Evolutionary conservation across 2,113 vertebrate species (phyloP).

Genomic region (Symphodus melops): DNA sequence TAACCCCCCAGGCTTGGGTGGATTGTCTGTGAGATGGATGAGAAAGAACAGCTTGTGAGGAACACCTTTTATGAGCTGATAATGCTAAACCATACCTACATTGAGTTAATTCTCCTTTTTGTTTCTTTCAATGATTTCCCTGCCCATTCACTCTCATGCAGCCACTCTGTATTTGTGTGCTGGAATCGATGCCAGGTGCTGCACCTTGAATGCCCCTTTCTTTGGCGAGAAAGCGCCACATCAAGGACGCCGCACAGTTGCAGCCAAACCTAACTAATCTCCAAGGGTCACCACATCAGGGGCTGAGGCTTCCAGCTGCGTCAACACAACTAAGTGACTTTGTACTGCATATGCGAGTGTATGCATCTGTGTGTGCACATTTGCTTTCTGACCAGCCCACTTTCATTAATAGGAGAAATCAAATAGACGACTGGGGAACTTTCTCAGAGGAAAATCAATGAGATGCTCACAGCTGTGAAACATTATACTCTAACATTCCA

Average conservation of each 20-base stretch:
- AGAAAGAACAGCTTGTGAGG: conserved; percentile 65
- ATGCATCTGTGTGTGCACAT: conserved; percentile 13
- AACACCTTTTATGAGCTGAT: conserved; percentile 65
- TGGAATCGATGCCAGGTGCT: conserved; percentile 78
- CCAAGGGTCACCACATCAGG: conserved; percentile 67
- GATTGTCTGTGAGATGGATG: conserved; percentile 44
- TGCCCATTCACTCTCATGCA: conserved; percentile 67
- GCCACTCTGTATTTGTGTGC: conserved; percentile 62
- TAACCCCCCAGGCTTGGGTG: conserved; percentile 33
- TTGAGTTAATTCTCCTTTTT: conserved; percentile 48
- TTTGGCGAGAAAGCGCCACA: conserved; percentile 67
- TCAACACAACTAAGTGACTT: conserved; percentile 74
- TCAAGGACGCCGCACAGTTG: conserved; percentile 73
- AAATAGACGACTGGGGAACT: conserved; percentile 39
- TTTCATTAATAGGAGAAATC: conserved; percentile 49
- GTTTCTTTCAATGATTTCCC: conserved; percentile 20
- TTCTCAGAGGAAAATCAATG: conserved; percentile 17
- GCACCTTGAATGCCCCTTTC: conserved; percentile 71
- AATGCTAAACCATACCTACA: conserved; percentile 55
- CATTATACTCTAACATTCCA: too few species aligned
- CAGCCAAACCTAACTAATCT: conserved; percentile 71
- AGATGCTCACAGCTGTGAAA: too few species aligned
- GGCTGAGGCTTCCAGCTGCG: conserved; percentile 75
- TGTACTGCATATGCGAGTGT: conserved; percentile 16
- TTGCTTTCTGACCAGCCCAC: conserved; percentile 29